phyloP scores from a whole-genome alignment of 2,888 invertebrate species.

The Pemphredon lugubris region DNA sequence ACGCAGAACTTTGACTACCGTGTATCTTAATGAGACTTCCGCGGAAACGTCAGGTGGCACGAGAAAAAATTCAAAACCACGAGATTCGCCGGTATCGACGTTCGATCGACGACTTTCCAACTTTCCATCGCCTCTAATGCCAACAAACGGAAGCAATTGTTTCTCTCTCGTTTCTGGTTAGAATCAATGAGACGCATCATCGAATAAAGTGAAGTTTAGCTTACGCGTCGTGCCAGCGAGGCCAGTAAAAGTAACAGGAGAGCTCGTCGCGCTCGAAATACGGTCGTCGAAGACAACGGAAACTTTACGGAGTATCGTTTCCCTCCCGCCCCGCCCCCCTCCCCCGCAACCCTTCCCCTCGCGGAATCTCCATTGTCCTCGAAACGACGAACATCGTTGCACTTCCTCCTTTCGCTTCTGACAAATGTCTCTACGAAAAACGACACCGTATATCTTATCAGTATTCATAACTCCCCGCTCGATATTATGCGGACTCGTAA shows the following conservation, averaged over 20 bases:
- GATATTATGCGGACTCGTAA: slow-evolving; percentile 16
- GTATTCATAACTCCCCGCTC: slow-evolving; percentile 12
- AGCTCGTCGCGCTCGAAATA: slow-evolving; percentile 49
- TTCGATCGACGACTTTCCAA: background rate
- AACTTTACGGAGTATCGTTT: slow-evolving; percentile 36
- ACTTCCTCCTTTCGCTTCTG: slow-evolving; percentile 55
- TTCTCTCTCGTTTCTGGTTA: background rate
- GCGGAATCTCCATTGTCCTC: slow-evolving; percentile 48
- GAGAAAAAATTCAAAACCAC: background rate
- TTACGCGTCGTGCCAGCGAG: slow-evolving; percentile 53
- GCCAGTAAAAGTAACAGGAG: slow-evolving; percentile 67
- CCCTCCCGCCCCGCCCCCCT: background rate
- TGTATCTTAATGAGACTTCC: slow-evolving; percentile 25
- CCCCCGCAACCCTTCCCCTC: slow-evolving; percentile 12
- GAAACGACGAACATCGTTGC: slow-evolving; percentile 23
- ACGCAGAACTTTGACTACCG: slow-evolving; percentile 22
- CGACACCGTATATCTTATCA: slow-evolving; percentile 15
- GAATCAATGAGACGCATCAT: slow-evolving; percentile 53
- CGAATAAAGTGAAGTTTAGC: slow-evolving; percentile 49
- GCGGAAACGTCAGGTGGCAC: background rate
- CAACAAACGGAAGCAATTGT: slow-evolving; percentile 16
- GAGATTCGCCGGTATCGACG: too few relatives aligned
- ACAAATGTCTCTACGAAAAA: slow-evolving; percentile 32
- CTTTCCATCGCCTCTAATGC: background rate
- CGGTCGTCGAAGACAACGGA: slow-evolving; percentile 35